A percentile compares a stretch with the other conserved stretches of the same genome.
Evolutionary conservation across 2,797 vertebrate genomes (phyloP).

Genomic region (Sebastes elongatus): DNA sequence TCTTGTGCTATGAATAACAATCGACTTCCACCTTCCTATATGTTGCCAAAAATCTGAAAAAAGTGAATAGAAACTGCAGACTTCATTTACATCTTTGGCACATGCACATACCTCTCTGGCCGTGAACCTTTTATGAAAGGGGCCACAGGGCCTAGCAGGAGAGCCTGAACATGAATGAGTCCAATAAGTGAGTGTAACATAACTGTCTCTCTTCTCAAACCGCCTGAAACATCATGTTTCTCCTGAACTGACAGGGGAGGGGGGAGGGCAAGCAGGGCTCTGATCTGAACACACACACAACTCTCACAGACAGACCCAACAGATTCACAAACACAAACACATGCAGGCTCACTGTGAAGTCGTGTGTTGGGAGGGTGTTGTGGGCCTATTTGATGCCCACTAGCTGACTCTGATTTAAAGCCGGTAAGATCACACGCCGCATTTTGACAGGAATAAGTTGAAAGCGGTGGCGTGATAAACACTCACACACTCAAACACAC

Average conservation of each 20-base stretch:
- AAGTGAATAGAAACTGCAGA: neutral
- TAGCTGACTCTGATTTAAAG: neutral
- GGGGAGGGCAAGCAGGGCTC: neutral
- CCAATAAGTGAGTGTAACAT: neutral
- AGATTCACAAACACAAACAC: conserved; percentile 18
- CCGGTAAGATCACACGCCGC: conserved; percentile 14
- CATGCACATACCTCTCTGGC: neutral
- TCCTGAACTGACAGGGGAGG: conserved; percentile 5
- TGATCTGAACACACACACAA: neutral
- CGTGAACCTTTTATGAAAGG: neutral
- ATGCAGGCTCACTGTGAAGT: neutral
- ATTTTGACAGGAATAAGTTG: conserved; percentile 23
- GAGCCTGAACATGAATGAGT: conserved; percentile 14
- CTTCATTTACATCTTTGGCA: conserved; percentile 6
- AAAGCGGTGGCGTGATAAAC: neutral
- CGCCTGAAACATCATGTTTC: neutral
- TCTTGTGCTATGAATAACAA: neutral
- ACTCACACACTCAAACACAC: neutral
- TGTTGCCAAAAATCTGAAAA: neutral
- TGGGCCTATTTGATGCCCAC: conserved; percentile 3
- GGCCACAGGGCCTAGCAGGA: neutral
- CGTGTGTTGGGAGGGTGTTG: neutral
- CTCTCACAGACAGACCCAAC: neutral
- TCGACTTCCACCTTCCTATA: neutral
- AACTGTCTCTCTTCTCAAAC: neutral